These are phyloP conservation scores for Styela plicata DNA, from an alignment of 23 tunicate species.

Conservation along the genomic window DNA sequence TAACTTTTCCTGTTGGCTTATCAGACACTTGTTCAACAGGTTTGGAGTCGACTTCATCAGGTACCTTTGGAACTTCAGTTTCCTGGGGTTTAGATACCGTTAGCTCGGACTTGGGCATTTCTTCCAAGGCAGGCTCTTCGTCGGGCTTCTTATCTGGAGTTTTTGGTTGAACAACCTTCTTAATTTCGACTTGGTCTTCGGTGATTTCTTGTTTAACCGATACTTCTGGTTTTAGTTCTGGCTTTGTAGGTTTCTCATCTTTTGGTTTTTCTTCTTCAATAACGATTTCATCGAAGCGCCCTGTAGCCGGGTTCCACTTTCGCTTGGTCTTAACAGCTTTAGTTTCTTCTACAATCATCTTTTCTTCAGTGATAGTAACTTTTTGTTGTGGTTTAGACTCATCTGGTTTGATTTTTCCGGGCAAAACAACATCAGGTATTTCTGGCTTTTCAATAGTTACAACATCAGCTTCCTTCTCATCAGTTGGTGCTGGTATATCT, in stretches of 20 bases:
- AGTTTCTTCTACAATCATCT: not conserved
- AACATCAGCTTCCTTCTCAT: not conserved
- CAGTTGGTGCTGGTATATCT: not conserved
- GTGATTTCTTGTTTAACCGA: not conserved
- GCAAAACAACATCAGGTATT: not conserved
- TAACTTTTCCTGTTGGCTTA: not conserved
- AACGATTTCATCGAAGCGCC: slow-evolving; percentile 15
- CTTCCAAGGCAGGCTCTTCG: not conserved
- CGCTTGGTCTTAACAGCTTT: slow-evolving; percentile 36
- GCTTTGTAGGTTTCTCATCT: not conserved
- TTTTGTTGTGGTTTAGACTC: not conserved
- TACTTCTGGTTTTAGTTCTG: not conserved
- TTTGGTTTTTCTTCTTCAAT: not conserved
- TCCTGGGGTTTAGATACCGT: not conserved
- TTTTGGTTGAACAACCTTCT: not conserved
- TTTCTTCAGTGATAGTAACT: not conserved
- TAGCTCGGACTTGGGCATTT: not conserved
- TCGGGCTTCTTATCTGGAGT: not conserved
- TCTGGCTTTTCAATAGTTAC: not conserved
- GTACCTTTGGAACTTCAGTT: not conserved
- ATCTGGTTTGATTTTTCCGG: not conserved
- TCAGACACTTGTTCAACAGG: not conserved
- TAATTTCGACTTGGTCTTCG: slow-evolving; percentile 8
- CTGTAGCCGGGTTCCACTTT: slow-evolving; percentile 42
- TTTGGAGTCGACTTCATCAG: not conserved